phyloP scores from a whole-genome alignment of 2,888 invertebrate species.

The Eupithecia dodoneata region DNA sequence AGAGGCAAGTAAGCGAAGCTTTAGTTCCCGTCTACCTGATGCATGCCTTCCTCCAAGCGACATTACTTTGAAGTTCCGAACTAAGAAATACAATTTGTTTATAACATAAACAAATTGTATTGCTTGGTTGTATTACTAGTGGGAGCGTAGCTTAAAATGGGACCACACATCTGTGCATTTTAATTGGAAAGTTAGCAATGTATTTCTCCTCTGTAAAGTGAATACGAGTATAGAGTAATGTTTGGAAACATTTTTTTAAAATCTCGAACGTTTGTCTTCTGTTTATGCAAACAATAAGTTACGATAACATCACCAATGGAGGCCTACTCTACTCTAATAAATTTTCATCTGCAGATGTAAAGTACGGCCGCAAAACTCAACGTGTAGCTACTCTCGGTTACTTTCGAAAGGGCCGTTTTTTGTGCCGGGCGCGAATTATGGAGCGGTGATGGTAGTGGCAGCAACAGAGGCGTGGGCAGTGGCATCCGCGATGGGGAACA shows the following conservation, averaged over 20 bases:
- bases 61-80: conserved; percentile 21
- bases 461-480: conserved; percentile 57
- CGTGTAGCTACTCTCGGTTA: no score
- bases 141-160: not conserved
- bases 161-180: not conserved
- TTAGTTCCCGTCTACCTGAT: conserved; percentile 25
- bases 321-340: no score
- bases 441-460: no score
- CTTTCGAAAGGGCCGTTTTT: no score
- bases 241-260: no score
- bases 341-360: no score
- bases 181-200: not conserved
- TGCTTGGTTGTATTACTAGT: conserved; percentile 3
- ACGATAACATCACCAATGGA: no score
- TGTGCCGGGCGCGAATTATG: no score
- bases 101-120: no score
- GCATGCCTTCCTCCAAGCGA: conserved; percentile 23
- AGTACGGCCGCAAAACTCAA: no score
- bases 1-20: not conserved
- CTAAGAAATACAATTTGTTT: conserved; percentile 28
- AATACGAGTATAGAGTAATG: not conserved
- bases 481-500: conserved; percentile 68
- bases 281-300: no score
- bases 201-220: not conserved
- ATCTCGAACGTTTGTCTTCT: no score